Evolutionary conservation across 2,113 vertebrate genomes (phyloP), one percentile per base, ranked within the genome.

Genomic region (Ciconia boyciana): DNA sequence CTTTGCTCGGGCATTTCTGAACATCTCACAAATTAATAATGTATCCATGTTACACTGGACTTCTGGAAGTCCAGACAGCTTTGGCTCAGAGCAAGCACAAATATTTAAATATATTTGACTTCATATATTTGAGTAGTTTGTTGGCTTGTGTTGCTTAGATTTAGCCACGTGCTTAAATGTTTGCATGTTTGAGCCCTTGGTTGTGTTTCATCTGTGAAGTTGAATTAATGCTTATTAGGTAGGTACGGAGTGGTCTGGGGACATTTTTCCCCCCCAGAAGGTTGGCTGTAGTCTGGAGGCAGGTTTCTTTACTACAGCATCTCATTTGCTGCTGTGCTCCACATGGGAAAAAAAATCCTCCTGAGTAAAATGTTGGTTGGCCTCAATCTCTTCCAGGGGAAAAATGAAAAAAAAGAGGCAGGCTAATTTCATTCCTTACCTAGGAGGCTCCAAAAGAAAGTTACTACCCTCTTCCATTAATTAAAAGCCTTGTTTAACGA

Each of bases 401-500:
- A 58, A 34, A 58, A 34, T 34, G 22, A 51, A 12, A 20, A 11
- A 39, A 48, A 44, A 31, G 1, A 39, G 13, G 29, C 20, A 65
- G 41, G 17, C 12, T 61, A 8, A 58, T 79, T 79, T 90, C 2
- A 60, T 80, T 77, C 61, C 14, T 31, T 72, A 82, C 20, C 49
- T 66, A 41, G 29, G 16, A 83, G 10, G 32, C 77, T 91, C 48
- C 57, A 64, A 49, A 69, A 83, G 43, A 57, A 81, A 76, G n/a
- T 77, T 74, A 14, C 26, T 72, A 13, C 2, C 1, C 28, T 83
- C 25, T 82, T 77, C 62, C 10, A 3, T 83, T 94, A 90, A 95
- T 96, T 93, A 77, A 95, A 89, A 91, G 28, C 43, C 41, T 62
- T 24, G 2, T 87, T 97, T 91, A 94, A 96, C 0, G 46, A 88